A percentile compares a stretch with the other conserved stretches of the same genome.
phyloP scores from a whole-genome alignment of 64 coral and sea anemone species.

The Montipora foliosa region DNA sequence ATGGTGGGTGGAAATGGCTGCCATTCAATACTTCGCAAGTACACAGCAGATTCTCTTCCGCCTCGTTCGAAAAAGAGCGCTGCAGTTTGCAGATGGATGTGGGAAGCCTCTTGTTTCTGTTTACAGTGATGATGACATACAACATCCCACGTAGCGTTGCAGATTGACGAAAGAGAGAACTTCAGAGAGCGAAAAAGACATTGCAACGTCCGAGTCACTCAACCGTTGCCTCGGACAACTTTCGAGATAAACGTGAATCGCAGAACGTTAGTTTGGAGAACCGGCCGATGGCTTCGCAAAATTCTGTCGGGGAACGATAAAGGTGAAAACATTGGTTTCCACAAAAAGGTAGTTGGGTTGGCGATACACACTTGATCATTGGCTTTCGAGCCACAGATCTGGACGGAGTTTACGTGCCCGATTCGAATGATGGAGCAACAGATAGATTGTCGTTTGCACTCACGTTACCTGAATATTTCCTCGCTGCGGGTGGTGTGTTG shows the following conservation, averaged over 20 bases:
- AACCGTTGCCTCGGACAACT: conserved; percentile 81
- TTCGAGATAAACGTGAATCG: conserved; percentile 66
- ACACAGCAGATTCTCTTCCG: conserved; percentile 67
- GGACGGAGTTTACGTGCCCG: conserved; percentile 70
- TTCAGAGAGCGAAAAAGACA: conserved; percentile 80
- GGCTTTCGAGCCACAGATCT: conserved; percentile 71
- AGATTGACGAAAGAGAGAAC: conserved; percentile 79
- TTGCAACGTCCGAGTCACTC: conserved; percentile 75
- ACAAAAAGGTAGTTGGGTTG: conserved; percentile 68
- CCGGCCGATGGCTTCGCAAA: conserved; percentile 82
- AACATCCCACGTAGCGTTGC: conserved; percentile 92
- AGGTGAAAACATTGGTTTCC: conserved; percentile 92
- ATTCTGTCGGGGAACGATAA: conserved; percentile 89
- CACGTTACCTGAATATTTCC: conserved; percentile 86
- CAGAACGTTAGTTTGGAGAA: conserved; percentile 86
- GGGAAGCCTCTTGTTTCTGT: conserved; percentile 91
- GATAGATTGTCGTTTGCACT: conserved; percentile 93
- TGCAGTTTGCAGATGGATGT: conserved; percentile 93
- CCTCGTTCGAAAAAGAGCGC: conserved; percentile 80
- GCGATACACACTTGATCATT: conserved; percentile 79
- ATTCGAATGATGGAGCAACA: conserved; percentile 81
- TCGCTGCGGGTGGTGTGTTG: conserved; percentile 73
- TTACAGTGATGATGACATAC: conserved; percentile 89
- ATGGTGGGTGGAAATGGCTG: conserved; percentile 37
- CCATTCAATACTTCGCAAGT: conserved; percentile 88